Evolutionary conservation across 2,888 invertebrate species (phyloP), one percentile per base, ranked within the genome.

Genomic region (Ophion ellenae): DNA sequence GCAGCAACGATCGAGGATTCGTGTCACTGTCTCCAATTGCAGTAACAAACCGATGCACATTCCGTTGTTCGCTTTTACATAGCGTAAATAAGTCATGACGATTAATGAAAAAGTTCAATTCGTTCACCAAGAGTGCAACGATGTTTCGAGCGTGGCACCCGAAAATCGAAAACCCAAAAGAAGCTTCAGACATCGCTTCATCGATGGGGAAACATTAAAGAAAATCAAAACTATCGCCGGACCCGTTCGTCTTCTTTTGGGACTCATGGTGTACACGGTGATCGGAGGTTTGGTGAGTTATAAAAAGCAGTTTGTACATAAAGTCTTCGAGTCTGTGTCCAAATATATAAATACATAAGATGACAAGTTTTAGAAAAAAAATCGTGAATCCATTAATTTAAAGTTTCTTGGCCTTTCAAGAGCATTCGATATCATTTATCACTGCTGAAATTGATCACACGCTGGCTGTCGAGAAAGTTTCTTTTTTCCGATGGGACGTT

Each of bases 281-380:
- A 96, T 96, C 74, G 98, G 98, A 78, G 98, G 97, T 89, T 94
- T 97, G 96, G 97, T 97, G 95, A 96, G 96, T 95, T 40, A 70
- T 63, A 86, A 83, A 85, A 87, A 75, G 53, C 70, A 75, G 69
- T 28, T 63, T 45, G 61, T 64, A 17, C 61, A 73, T 28, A 47
- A 66, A 28, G 57, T 57, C 2, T 69, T 36, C 36, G 45, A 20
- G 28, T 28, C 59, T 47, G 24, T 24, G n/a, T 45, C 40, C 64
- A 47, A 40, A 71, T 66, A 47, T 57, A 77, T 71, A 32, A 32
- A 53, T 53, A 53, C 53, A 17, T 53, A 6, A 6, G 53, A 9
- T 14, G 24, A 24, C 24, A 24, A 24, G 24, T 53, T 53, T 32
- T 32, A 32, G 53, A 53, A 53, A 10, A 10, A 14, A 53, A 10